Evolutionary conservation across 2,797 vertebrate species (phyloP).

Genomic region (Hippocampus kuda): DNA sequence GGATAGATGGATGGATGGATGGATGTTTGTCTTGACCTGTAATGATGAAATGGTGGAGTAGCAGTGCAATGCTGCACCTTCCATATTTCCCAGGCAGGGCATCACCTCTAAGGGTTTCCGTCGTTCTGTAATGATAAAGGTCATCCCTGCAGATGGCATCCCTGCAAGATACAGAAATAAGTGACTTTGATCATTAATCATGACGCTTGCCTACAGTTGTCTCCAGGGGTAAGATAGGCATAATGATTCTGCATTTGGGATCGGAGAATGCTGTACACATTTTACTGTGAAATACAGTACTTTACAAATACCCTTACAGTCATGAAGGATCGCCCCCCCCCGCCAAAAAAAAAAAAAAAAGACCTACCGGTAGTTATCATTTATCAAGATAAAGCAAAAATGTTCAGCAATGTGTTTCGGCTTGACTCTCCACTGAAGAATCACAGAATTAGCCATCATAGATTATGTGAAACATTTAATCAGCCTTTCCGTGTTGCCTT

Average conservation of each 20-base stretch:
- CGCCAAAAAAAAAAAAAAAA: background rate
- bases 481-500: constrained; percentile 13
- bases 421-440: background rate
- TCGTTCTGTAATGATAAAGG: constrained; percentile 40
- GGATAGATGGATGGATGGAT: no score
- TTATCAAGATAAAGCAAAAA: background rate
- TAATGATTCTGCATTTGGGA: background rate
- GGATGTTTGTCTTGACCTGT: background rate
- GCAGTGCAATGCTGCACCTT: constrained; percentile 16
- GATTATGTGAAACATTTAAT: constrained; percentile 4
- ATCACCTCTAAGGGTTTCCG: constrained; percentile 43
- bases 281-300: background rate
- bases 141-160: constrained; percentile 48
- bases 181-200: constrained; percentile 33
- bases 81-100: constrained; percentile 26
- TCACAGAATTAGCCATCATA: background rate
- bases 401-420: constrained; percentile 5
- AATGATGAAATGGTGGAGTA: constrained; percentile 5
- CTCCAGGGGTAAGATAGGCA: constrained; percentile 1
- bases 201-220: background rate
- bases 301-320: background rate
- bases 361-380: background rate
- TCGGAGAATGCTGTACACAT: background rate
- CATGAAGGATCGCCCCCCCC: background rate
- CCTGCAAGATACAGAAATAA: constrained; percentile 28